phyloP scores from a whole-genome alignment of 2,113 vertebrate genomes.

The Mesitornis unicolor region DNA sequence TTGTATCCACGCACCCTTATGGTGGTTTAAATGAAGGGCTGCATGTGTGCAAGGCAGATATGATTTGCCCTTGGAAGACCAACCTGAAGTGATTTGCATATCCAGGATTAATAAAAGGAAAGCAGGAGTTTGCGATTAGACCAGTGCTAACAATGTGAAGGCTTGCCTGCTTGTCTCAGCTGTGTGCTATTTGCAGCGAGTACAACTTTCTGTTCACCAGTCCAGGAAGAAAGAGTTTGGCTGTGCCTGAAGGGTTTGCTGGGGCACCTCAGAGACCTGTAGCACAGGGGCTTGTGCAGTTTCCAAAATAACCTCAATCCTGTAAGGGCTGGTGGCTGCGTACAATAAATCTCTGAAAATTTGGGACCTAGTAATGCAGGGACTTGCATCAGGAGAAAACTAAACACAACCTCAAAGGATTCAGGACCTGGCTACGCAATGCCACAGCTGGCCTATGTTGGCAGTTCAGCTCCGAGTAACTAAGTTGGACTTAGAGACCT shows the following conservation, averaged over 20 bases:
- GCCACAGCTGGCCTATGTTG: neutral
- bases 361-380: neutral
- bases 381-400: neutral
- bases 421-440: neutral
- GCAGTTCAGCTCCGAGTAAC: neutral
- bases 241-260: neutral
- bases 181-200: neutral
- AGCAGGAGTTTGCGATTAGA: neutral
- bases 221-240: neutral
- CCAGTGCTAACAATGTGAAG: accelerated
- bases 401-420: neutral
- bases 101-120: neutral
- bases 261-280: neutral
- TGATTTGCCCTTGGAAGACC: neutral
- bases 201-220: neutral
- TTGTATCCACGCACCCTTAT: neutral
- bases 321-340: neutral
- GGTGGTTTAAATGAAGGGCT: neutral
- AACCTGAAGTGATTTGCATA: neutral
- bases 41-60: neutral
- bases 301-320: neutral
- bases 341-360: neutral
- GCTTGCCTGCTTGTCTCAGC: neutral
- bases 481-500: neutral
- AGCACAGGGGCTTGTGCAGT: neutral